Evolutionary conservation across 2,113 vertebrate species (phyloP), one percentile per base, ranked within the genome.

Genomic region (Cochlearius cochlearius): DNA sequence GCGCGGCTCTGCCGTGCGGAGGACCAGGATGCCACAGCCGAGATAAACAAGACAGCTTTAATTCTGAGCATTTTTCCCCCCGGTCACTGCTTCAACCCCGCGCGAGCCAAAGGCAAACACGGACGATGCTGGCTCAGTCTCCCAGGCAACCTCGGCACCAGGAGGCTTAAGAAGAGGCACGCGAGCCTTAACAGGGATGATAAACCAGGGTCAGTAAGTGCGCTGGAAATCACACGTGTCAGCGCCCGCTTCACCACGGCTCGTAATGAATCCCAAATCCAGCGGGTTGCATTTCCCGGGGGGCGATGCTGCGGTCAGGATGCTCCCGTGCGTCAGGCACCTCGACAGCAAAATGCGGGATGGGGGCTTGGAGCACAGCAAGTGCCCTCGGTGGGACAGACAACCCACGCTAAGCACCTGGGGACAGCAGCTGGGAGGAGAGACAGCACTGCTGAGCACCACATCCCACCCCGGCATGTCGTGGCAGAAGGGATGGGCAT

Each of bases 181-280:
- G 12, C 1, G 19, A 94, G 77, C n/a, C 36, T 64, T 53, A 16
- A 43, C 15, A 71, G n/a, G 58, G 79, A 85, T 34, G 88, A 89
- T 36, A 71, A 84, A 62, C 52, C 78, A 55, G 0, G 0, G 77
- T 8, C 30, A 27, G 60, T 23, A 59, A 22, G 12, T 2, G 36
- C 3, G 1, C 79, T 81, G 92, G 56, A 81, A 94, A 90, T 75
- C 30, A 7, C 30, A 41, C 1, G 2, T 55, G 67, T 29, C 64
- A 30, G 27, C 3, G 5, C 26, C 41, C 2, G 3, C 38, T 80
- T 83, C 18, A 3, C n/a, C 0, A 1, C 0, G 1, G 52, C 30
- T 59, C 43, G 21, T 19, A 50, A 94, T 60, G 59, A 81, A 82
- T n/a, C 45, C 60, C 72, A 62, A 23, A 71, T 55, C 8, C 7